These are phyloP conservation scores for Lasiurus cinereus DNA, from an alignment of 2,113 vertebrate genomes.

Conservation along the genomic window DNA sequence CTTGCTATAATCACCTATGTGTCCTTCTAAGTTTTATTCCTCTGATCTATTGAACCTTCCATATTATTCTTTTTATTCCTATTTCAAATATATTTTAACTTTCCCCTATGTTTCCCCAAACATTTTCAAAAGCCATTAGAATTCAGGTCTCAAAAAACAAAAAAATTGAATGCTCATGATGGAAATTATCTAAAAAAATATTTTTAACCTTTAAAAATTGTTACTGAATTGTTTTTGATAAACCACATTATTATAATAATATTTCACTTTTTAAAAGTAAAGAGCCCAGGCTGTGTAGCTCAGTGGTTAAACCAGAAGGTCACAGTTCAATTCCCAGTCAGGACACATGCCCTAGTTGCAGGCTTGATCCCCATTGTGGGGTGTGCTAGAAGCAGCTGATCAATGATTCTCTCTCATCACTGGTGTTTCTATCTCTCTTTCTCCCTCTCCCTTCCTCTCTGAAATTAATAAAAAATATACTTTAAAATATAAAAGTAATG, in stretches of 20 bases:
- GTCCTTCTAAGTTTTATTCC: background rate
- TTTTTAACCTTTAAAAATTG: background rate
- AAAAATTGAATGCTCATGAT: background rate
- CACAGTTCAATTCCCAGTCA: too few species aligned
- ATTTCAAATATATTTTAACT: background rate
- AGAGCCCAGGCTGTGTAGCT: too few species aligned
- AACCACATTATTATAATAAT: background rate
- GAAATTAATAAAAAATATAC: too few species aligned
- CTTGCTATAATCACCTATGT: background rate
- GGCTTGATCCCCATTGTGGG: too few species aligned
- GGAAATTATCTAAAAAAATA: background rate
- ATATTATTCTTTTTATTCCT: background rate
- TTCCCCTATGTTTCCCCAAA: background rate
- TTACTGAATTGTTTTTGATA: background rate
- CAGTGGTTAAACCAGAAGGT: too few species aligned
- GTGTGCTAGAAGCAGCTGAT: too few species aligned
- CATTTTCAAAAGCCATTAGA: background rate
- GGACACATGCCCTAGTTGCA: too few species aligned
- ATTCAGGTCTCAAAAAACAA: background rate
- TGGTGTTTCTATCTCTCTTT: too few species aligned
- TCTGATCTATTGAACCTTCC: background rate
- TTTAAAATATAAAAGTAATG: background rate
- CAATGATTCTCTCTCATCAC: too few species aligned
- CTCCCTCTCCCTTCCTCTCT: too few species aligned
- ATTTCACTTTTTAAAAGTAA: background rate